Evolutionary conservation across 2,113 vertebrate genomes (phyloP).

Genomic region (Polypterus senegalus): DNA sequence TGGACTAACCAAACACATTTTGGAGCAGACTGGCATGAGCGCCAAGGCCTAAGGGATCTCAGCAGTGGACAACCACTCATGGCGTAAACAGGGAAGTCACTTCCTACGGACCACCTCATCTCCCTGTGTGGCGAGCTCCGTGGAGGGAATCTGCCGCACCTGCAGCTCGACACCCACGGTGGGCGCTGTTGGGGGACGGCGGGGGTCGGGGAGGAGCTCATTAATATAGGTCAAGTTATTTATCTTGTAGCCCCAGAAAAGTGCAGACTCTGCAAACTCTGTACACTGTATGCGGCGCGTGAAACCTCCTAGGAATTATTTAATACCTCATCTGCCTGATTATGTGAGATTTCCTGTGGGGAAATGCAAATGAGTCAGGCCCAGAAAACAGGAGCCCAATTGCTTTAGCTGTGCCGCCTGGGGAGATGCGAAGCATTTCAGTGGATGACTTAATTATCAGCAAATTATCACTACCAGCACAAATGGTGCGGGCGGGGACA

Average conservation of each 20-base stretch:
- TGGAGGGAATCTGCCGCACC: no score
- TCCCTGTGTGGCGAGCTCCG: not conserved
- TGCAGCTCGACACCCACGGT: not conserved
- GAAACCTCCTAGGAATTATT: conserved; percentile 31
- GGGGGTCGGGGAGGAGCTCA: conserved; percentile 6
- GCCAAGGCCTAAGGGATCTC: not conserved
- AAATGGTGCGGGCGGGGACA: conserved; percentile 34
- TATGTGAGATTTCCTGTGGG: conserved; percentile 27
- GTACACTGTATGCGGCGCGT: conserved; percentile 5
- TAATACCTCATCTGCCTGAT: conserved; percentile 33
- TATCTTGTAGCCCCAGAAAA: conserved; percentile 4
- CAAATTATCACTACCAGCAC: conserved; percentile 53
- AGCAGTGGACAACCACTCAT: not conserved
- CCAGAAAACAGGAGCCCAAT: conserved; percentile 37
- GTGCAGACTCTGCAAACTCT: conserved; percentile 5
- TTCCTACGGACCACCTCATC: not conserved
- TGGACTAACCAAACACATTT: no score
- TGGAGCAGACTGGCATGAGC: not conserved
- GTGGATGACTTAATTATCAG: conserved; percentile 57
- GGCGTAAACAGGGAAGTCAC: not conserved
- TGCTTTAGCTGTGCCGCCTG: conserved; percentile 30
- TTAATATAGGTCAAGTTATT: conserved; percentile 19
- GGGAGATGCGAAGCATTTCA: conserved; percentile 50
- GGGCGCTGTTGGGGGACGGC: not conserved
- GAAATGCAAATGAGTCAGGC: conserved; percentile 34